Evolutionary conservation across 2,797 vertebrate species (phyloP).

Genomic region (Platyrinchus mystaceus): DNA sequence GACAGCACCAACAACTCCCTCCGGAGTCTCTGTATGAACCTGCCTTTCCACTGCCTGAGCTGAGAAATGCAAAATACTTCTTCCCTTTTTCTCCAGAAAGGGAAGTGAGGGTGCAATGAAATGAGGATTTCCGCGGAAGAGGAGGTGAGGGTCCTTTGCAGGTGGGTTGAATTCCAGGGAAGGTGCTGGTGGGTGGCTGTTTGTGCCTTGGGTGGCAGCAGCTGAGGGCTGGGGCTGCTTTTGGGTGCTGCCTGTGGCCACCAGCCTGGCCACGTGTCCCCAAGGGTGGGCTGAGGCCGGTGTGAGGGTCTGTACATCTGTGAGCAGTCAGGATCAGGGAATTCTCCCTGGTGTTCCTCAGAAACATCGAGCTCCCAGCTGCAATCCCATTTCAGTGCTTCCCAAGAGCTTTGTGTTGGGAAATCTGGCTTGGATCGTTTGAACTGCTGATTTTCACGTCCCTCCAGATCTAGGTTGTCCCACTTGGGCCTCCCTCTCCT

Average conservation of each 20-base stretch:
- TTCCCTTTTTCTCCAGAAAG: not conserved
- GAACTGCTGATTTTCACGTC: accelerated
- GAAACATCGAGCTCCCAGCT: not conserved
- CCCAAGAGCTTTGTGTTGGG: not conserved
- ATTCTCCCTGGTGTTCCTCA: not conserved
- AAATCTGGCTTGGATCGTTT: not conserved
- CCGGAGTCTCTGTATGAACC: not conserved
- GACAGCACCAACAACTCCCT: not conserved
- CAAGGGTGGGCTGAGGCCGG: not conserved
- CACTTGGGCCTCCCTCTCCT: not conserved
- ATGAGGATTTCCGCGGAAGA: not conserved
- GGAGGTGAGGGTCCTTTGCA: not conserved
- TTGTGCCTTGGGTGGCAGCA: not conserved
- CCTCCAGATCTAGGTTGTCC: not conserved
- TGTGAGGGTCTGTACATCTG: not conserved
- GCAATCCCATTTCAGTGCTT: accelerated
- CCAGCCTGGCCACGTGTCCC: not conserved
- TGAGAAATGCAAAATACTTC: not conserved
- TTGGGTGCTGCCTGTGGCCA: not conserved
- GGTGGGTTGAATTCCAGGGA: not conserved
- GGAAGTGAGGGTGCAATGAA: not conserved
- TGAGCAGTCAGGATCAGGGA: not conserved
- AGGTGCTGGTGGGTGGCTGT: not conserved
- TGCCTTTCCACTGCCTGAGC: not conserved
- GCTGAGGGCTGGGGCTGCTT: not conserved